These are phyloP conservation scores for Calliphora vomitoria DNA, from an alignment of 2,888 invertebrate genomes.

Conservation along the genomic window DNA sequence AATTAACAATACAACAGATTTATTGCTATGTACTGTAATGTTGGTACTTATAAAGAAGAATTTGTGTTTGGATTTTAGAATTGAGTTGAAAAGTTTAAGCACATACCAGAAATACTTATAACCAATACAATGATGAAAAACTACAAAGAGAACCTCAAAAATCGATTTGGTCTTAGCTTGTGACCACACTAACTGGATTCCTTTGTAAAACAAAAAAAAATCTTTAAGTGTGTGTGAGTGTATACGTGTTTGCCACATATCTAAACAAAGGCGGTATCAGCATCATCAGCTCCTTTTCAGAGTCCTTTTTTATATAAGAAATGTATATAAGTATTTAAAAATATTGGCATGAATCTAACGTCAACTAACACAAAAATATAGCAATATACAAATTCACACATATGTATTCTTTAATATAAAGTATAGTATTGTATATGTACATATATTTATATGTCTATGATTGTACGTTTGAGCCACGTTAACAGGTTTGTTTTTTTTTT, in stretches of 20 bases:
- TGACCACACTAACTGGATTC: slow-evolving; percentile 44
- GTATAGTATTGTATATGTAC: not conserved
- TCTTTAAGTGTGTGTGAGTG: not conserved
- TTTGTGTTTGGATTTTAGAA: too few species aligned
- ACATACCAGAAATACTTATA: not conserved
- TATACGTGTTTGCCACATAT: slow-evolving; percentile 32
- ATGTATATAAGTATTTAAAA: not conserved
- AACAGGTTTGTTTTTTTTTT: slow-evolving; percentile 54
- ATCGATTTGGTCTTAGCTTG: slow-evolving; percentile 60
- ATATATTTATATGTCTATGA: slow-evolving; percentile 17
- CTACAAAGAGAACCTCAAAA: slow-evolving; percentile 47
- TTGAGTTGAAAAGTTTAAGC: too few species aligned
- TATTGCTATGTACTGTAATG: too few species aligned
- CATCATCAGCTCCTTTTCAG: slow-evolving; percentile 17
- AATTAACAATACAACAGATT: not conserved
- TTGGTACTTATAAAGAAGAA: too few species aligned
- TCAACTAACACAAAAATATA: slow-evolving; percentile 15
- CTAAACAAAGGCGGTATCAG: slow-evolving; percentile 36
- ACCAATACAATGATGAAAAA: not conserved
- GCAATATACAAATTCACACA: slow-evolving; percentile 25
- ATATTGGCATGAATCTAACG: slow-evolving; percentile 2
- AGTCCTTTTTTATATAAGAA: not conserved
- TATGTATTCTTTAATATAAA: not conserved
- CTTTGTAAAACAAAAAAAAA: slow-evolving; percentile 14
- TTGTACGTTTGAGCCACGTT: slow-evolving; percentile 46